A percentile compares a stretch with the other conserved stretches of the same genome.
phyloP scores from a whole-genome alignment of 2,888 invertebrate species.

The Loripinus fragilis region DNA sequence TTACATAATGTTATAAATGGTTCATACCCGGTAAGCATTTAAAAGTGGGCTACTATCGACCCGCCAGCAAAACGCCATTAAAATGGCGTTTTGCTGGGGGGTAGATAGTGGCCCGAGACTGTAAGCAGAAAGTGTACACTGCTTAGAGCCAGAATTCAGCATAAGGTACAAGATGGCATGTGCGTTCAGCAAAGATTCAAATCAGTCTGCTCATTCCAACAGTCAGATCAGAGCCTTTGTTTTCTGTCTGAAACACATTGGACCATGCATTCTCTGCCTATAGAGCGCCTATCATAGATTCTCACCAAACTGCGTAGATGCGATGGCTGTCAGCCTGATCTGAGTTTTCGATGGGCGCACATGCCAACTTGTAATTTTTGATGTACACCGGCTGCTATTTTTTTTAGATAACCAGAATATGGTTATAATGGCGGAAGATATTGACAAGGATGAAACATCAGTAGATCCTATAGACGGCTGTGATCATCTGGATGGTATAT shows the following conservation, averaged over 20 bases:
- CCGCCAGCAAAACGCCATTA: too few relatives aligned
- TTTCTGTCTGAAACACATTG: not conserved
- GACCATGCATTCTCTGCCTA: too few relatives aligned
- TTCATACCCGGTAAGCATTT: too few relatives aligned
- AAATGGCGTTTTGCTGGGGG: too few relatives aligned
- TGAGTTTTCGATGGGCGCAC: not conserved
- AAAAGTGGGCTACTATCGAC: too few relatives aligned
- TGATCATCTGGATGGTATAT: slow-evolving; percentile 1
- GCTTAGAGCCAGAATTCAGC: not conserved
- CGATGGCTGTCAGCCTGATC: slow-evolving; percentile 6
- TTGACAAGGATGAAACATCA: not conserved
- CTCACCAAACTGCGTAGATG: not conserved
- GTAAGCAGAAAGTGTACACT: too few relatives aligned
- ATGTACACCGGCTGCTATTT: not conserved
- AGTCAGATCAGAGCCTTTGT: not conserved
- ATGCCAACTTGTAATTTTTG: not conserved
- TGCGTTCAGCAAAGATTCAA: not conserved
- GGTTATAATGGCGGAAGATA: not conserved
- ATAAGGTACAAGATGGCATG: not conserved
- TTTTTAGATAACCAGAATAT: not conserved
- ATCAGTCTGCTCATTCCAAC: not conserved
- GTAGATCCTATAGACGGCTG: not conserved
- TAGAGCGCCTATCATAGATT: not conserved
- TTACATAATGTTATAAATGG: too few relatives aligned
- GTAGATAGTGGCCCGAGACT: too few relatives aligned